These are phyloP conservation scores for Microcaecilia unicolor DNA, from an alignment of 2,797 vertebrate genomes.

Conservation along the genomic window DNA sequence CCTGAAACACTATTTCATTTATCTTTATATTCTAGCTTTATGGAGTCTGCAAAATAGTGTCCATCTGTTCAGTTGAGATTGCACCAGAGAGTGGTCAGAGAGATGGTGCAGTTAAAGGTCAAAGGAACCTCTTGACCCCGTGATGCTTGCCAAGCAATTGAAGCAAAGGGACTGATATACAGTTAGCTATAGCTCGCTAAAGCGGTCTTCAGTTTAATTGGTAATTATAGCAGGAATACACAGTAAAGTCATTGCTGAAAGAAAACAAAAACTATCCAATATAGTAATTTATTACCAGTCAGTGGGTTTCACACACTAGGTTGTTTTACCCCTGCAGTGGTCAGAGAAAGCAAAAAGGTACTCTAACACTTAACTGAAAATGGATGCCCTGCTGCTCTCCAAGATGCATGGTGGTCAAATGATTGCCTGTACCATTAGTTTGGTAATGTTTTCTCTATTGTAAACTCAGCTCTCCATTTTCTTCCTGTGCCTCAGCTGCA, in stretches of 20 bases:
- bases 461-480: constrained; percentile 46
- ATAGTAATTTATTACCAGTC: constrained; percentile 65
- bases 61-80: constrained; percentile 81
- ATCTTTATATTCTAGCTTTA: constrained; percentile 73
- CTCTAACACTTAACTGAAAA: constrained; percentile 55
- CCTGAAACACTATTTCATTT: constrained; percentile 56
- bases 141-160: constrained; percentile 47
- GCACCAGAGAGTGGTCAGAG: constrained; percentile 55
- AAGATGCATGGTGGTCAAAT: constrained; percentile 46
- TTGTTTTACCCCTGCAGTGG: constrained; percentile 58
- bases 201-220: constrained; percentile 54
- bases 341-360: constrained; percentile 56
- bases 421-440: constrained; percentile 62
- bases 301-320: constrained; percentile 45
- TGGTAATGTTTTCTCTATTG: constrained; percentile 56
- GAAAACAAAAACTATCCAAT: constrained; percentile 65
- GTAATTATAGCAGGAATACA: constrained; percentile 51
- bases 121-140: constrained; percentile 60
- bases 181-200: constrained; percentile 47
- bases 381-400: constrained; percentile 56
- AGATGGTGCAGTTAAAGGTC: constrained; percentile 67
- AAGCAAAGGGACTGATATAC: constrained; percentile 38
- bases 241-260: constrained; percentile 48
- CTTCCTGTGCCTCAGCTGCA: constrained; percentile 53
- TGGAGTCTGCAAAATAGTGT: constrained; percentile 57